Percentiles rank a stretch among this genome's conserved stretches.
These are phyloP conservation scores for Tillus elongatus DNA, from an alignment of 2,888 invertebrate genomes.

Conservation along the genomic window DNA sequence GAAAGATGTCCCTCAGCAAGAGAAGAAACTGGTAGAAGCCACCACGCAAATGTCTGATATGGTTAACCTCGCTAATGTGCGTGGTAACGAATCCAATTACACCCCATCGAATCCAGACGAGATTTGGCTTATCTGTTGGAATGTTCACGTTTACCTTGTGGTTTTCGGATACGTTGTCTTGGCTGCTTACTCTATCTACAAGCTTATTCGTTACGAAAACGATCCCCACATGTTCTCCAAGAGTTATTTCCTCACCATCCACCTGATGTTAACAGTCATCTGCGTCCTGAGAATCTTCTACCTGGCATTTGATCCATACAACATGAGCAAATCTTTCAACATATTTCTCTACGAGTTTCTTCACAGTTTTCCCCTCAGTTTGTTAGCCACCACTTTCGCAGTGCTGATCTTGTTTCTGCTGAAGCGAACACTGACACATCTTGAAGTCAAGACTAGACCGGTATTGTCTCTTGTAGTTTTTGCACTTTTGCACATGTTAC, in stretches of 20 bases:
- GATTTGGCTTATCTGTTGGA: constrained; percentile 82
- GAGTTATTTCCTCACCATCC: constrained; percentile 79
- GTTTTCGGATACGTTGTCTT: constrained; percentile 77
- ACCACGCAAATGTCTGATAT: constrained; percentile 42
- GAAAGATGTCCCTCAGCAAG: constrained; percentile 21
- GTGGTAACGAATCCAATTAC: constrained; percentile 38
- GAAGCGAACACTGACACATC: constrained; percentile 61
- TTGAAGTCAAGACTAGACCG: constrained; percentile 62
- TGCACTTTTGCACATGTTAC: constrained; percentile 66
- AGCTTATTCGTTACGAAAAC: constrained; percentile 77
- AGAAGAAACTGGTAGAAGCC: constrained; percentile 21
- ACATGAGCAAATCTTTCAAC: constrained; percentile 72
- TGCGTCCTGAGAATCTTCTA: constrained; percentile 78
- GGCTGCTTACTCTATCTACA: constrained; percentile 76
- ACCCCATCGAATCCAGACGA: constrained; percentile 38
- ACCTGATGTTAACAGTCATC: constrained; percentile 71
- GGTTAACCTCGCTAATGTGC: constrained; percentile 52
- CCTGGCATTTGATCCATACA: constrained; percentile 86
- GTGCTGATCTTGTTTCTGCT: constrained; percentile 78
- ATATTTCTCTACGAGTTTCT: constrained; percentile 71
- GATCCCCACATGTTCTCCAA: constrained; percentile 79
- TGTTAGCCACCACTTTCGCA: constrained; percentile 82
- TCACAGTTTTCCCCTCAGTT: constrained; percentile 76
- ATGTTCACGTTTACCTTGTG: constrained; percentile 80
- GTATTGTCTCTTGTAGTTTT: constrained; percentile 63